Conservation (phyloP, 2,888 invertebrate genomes). For the Endotricha flammealis region DNA sequence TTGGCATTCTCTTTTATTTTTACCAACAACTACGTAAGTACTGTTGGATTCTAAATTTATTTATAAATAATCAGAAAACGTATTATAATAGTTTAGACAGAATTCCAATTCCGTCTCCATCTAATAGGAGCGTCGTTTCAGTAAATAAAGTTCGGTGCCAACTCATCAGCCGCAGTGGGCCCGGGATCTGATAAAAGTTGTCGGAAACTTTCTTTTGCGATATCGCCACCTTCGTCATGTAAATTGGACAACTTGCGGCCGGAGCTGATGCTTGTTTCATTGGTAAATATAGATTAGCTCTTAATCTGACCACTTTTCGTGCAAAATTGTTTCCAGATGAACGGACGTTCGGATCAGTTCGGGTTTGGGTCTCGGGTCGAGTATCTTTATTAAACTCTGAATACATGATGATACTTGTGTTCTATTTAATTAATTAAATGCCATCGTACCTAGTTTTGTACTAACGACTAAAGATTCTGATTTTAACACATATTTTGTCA, state of each 20-base stretch:
- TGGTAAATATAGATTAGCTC: constrained; percentile 64
- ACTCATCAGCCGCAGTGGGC: constrained; percentile 71
- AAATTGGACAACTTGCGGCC: constrained; percentile 71
- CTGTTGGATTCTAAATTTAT: no score
- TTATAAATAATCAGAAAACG: no score
- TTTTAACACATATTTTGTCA: no score
- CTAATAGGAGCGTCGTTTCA: constrained; percentile 51
- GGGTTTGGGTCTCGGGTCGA: constrained; percentile 19
- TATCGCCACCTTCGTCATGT: constrained; percentile 75
- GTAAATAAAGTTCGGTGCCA: constrained; percentile 70
- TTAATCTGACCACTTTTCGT: constrained; percentile 52
- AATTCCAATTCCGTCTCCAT: constrained; percentile 44
- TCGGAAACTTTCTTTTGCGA: constrained; percentile 71
- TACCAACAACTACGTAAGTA: no score
- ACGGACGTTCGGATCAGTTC: constrained; percentile 22
- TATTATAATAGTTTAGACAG: constrained; percentile 8
- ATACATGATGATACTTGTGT: constrained; percentile 16
- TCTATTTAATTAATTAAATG: constrained; percentile 18
- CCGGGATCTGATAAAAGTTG: constrained; percentile 73
- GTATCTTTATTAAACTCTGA: constrained; percentile 14
- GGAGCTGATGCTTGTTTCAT: constrained; percentile 65
- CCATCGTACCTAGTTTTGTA: no score
- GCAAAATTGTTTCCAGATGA: constrained; percentile 50
- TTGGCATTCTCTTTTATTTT: no score
- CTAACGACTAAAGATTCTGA: no score